Conservation (phyloP, 2,797 vertebrate genomes). For the Enteromius viviparus region DNA sequence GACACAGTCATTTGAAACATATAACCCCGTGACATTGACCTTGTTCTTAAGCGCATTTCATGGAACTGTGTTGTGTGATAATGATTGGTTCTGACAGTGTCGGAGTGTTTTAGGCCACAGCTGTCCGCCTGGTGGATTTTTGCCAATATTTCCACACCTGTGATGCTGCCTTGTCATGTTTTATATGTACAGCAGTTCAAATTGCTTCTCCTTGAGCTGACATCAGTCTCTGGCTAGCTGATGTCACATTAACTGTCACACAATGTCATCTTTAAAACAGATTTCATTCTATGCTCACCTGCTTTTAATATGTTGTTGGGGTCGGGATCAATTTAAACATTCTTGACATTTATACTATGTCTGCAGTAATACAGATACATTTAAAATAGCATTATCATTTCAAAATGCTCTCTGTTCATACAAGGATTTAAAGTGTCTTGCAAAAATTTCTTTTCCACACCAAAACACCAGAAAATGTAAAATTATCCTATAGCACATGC, state of each 20-base stretch:
- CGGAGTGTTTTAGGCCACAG: conserved; percentile 27
- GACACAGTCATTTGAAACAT: background rate
- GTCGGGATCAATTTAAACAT: background rate
- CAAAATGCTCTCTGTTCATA: background rate
- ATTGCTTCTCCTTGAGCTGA: conserved; percentile 8
- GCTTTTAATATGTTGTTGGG: background rate
- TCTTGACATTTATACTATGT: background rate
- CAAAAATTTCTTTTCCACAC: background rate
- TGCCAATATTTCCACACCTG: conserved; percentile 36
- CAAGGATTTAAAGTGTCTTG: background rate
- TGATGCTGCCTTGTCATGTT: conserved; percentile 2
- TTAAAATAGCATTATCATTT: background rate
- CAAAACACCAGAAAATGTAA: background rate
- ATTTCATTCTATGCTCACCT: background rate
- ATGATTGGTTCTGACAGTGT: conserved; percentile 37
- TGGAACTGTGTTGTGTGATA: conserved; percentile 12
- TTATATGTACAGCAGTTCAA: background rate
- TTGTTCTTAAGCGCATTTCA: conserved; percentile 10
- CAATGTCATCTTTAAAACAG: background rate
- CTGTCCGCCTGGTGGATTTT: conserved; percentile 21
- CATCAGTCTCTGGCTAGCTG: background rate
- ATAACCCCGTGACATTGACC: conserved; percentile 1
- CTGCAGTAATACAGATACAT: background rate
- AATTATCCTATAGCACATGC: background rate
- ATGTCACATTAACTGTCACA: background rate